A percentile compares a stretch with the other conserved stretches of the same genome.
Conservation (phyloP, 2,113 vertebrate species). For the Embiotoca jacksoni region DNA sequence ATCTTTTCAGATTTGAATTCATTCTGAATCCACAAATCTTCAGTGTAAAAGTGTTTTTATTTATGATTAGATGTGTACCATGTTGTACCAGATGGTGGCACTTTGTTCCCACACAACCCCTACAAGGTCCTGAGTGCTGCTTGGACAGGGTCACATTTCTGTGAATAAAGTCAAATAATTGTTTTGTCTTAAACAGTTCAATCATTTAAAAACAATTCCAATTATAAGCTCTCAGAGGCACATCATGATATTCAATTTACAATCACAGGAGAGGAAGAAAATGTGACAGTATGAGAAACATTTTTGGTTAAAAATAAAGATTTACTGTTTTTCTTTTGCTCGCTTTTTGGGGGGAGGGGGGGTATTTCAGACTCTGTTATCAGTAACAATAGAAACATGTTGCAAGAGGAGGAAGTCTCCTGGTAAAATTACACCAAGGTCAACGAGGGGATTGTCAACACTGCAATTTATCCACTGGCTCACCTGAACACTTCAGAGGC, state of each 20-base stretch:
- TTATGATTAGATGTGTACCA: constrained; percentile 23
- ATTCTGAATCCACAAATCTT: too few species aligned
- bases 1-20: too few species aligned
- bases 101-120: constrained; percentile 37
- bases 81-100: constrained; percentile 70
- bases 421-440: background rate
- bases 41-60: background rate
- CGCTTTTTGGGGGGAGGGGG: too few species aligned
- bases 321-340: background rate
- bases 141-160: background rate
- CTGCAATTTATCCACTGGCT: too few species aligned
- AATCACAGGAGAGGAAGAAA: too few species aligned
- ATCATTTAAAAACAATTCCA: background rate
- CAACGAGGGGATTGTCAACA: too few species aligned
- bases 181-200: background rate
- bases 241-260: too few species aligned
- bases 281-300: too few species aligned
- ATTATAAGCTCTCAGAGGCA: background rate
- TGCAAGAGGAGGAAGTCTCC: background rate
- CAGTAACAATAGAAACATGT: background rate
- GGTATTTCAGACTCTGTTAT: background rate
- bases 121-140: background rate
- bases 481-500: too few species aligned
- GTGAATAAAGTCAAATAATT: background rate
- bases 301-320: too few species aligned